phyloP scores from a whole-genome alignment of 2,797 vertebrate genomes.

The Allenopithecus nigroviridis region DNA sequence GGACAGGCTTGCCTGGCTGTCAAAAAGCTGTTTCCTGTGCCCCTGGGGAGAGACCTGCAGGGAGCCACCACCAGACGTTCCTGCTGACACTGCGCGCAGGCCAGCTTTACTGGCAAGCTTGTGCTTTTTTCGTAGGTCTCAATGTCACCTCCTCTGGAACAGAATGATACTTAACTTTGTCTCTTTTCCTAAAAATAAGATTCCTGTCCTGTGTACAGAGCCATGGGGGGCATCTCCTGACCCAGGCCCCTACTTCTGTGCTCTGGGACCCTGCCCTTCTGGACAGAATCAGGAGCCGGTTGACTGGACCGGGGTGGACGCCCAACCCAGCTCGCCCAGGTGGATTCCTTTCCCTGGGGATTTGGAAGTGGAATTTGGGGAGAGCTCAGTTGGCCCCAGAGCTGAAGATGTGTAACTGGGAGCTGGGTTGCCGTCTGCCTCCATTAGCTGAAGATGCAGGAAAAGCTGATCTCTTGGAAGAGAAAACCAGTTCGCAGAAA shows the following conservation, averaged over 20 bases:
- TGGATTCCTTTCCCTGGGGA: neutral
- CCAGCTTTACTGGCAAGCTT: neutral
- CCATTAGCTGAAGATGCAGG: neutral
- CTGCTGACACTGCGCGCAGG: fast-evolving
- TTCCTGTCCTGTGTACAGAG: neutral
- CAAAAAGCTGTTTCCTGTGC: neutral
- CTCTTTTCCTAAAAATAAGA: neutral
- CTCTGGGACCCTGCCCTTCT: neutral
- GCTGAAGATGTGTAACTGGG: neutral
- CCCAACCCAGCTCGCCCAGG: fast-evolving
- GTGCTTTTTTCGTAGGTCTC: neutral
- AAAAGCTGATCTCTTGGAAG: neutral
- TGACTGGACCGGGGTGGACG: too few relatives aligned
- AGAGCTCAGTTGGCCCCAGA: neutral
- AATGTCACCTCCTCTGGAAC: neutral
- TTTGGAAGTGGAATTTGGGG: neutral
- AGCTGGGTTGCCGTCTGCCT: neutral
- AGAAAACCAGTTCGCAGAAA: neutral
- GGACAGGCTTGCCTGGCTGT: neutral
- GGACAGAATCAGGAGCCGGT: neutral
- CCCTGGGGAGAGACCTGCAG: neutral
- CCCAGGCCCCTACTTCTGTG: neutral
- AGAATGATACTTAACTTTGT: neutral
- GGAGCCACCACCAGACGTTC: neutral
- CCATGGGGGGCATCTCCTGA: neutral